phyloP scores from a whole-genome alignment of 2,113 vertebrate genomes.

The Lepisosteus osseus region DNA sequence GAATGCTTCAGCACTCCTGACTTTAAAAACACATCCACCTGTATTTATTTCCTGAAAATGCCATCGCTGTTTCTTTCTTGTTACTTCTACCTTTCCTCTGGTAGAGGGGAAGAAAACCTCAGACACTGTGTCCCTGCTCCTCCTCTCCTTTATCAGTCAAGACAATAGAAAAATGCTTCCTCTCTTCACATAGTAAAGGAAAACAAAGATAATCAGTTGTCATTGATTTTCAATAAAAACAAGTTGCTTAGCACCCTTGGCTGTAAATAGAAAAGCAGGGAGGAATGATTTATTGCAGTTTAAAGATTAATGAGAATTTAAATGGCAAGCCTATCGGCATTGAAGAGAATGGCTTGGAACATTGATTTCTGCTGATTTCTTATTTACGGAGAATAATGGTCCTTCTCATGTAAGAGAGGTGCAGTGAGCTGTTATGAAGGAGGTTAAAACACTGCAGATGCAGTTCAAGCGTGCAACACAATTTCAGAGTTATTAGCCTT shows the following conservation, averaged over 20 bases:
- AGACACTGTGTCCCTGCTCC: neutral
- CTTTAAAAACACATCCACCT: too few relatives aligned
- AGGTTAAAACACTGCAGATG: neutral
- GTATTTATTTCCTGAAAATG: too few relatives aligned
- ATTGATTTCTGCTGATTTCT: neutral
- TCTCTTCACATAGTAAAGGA: neutral
- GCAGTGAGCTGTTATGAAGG: neutral
- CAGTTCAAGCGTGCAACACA: neutral
- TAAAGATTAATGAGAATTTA: constrained; percentile 11
- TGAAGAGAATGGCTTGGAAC: neutral
- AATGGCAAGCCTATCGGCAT: neutral
- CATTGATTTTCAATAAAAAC: constrained; percentile 22
- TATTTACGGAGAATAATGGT: neutral
- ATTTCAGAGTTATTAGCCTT: neutral
- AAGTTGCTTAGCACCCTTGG: neutral
- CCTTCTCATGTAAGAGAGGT: neutral
- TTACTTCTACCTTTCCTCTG: too few relatives aligned
- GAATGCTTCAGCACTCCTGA: too few relatives aligned
- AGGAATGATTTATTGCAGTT: constrained; percentile 9
- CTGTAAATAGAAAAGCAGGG: constrained; percentile 7
- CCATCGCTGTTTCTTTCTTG: too few relatives aligned
- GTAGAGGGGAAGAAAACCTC: too few relatives aligned
- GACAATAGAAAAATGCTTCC: neutral
- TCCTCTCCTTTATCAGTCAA: neutral
- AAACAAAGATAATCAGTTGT: constrained; percentile 21